A percentile compares a stretch with the other conserved stretches of the same genome.
These are phyloP conservation scores for Vulpes ferrilata DNA, from an alignment of 2,113 vertebrate genomes.

Conservation along the genomic window DNA sequence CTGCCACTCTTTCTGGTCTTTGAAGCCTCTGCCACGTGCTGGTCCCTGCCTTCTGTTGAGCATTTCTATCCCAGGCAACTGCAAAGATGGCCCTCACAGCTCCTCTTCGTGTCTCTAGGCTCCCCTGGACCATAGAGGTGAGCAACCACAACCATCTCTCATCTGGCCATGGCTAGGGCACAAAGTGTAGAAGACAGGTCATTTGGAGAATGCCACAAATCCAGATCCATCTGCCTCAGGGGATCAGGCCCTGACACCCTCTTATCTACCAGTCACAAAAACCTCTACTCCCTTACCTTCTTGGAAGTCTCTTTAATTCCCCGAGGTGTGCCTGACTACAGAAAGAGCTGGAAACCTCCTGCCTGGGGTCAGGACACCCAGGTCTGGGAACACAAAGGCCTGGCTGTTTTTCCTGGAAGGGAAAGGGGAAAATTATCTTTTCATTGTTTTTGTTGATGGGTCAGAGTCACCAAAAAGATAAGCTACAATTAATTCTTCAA, in stretches of 20 bases:
- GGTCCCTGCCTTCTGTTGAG: not conserved
- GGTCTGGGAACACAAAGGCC: conserved; percentile 55
- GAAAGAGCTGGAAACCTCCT: conserved; percentile 61
- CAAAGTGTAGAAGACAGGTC: not conserved
- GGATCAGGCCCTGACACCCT: not conserved
- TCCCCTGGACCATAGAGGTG: not conserved
- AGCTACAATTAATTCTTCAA: not conserved
- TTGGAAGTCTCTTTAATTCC: conserved; percentile 1
- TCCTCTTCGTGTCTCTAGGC: not conserved
- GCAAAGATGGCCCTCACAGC: not conserved
- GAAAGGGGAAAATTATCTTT: conserved; percentile 34
- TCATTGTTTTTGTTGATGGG: conserved; percentile 33
- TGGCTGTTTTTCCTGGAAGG: conserved; percentile 58
- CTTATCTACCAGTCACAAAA: not conserved
- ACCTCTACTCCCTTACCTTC: not conserved
- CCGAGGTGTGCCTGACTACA: conserved; percentile 48
- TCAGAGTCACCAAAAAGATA: not conserved
- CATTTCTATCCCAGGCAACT: not conserved
- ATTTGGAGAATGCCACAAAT: not conserved
- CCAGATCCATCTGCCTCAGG: not conserved
- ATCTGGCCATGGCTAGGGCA: not conserved
- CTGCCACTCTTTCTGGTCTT: not conserved
- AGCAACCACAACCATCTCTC: not conserved
- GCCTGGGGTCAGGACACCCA: conserved; percentile 33
- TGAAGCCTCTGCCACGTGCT: not conserved